phyloP scores from a whole-genome alignment of 2,888 invertebrate genomes.

The Reticulitermes lucifugus region DNA sequence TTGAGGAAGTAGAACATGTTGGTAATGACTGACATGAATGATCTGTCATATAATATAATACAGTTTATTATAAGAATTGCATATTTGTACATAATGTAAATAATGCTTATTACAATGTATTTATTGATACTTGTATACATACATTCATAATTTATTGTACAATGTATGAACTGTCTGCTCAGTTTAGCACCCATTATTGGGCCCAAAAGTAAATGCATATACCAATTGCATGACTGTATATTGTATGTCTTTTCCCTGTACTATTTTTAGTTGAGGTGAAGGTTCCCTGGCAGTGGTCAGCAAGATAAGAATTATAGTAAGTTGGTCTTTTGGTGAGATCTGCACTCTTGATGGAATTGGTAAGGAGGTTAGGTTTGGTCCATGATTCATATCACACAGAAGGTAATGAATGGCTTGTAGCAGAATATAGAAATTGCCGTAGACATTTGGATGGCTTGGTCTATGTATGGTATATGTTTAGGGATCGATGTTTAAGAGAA shows the following conservation, averaged over 20 bases:
- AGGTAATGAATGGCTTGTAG: no score
- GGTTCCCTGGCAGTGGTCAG: no score
- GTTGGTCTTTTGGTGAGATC: no score
- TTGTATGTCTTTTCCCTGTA: no score
- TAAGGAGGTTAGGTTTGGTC: neutral
- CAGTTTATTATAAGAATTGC: conserved; percentile 10
- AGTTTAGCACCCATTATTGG: conserved; percentile 20
- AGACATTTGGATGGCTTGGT: no score
- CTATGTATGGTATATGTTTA: no score
- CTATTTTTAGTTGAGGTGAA: no score
- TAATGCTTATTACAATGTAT: conserved; percentile 28
- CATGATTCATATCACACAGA: no score
- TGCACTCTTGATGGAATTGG: no score
- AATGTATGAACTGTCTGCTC: conserved; percentile 16
- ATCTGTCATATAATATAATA: conserved; percentile 18
- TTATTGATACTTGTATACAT: conserved; percentile 40
- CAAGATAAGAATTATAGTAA: no score
- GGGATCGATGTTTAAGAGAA: no score
- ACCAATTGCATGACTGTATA: neutral
- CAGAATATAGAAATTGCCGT: no score
- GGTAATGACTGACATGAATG: conserved; percentile 21
- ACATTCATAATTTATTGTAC: conserved; percentile 19
- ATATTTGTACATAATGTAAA: conserved; percentile 42
- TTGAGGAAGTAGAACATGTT: neutral
- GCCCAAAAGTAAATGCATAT: conserved; percentile 5